Evolutionary conservation across 2,797 vertebrate species (phyloP).

Genomic region (Tenualosa ilisha): DNA sequence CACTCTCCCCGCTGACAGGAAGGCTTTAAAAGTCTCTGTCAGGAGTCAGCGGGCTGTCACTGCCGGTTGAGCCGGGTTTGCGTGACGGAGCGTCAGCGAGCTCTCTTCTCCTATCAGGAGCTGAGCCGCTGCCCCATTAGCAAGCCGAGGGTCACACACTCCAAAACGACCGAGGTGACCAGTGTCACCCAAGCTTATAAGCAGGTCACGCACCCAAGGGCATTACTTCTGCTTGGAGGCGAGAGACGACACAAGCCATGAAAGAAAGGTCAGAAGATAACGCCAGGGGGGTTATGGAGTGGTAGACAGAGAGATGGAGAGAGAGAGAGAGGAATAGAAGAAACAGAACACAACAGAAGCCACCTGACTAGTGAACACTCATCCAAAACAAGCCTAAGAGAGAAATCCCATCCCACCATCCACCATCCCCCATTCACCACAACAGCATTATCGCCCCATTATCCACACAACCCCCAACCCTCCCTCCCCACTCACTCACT

Average conservation of each 20-base stretch:
- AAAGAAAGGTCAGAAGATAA: slow-evolving; percentile 34
- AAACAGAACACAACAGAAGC: slow-evolving; percentile 18
- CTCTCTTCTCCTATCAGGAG: neutral
- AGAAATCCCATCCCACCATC: neutral
- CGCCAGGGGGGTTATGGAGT: slow-evolving; percentile 2
- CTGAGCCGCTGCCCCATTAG: neutral
- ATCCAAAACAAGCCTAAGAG: slow-evolving; percentile 31
- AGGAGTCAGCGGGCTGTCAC: neutral
- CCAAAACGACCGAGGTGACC: slow-evolving; percentile 36
- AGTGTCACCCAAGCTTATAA: slow-evolving; percentile 20
- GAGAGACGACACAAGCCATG: slow-evolving; percentile 30
- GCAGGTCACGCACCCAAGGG: slow-evolving; percentile 33
- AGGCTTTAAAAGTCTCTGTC: neutral
- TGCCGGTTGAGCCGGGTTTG: neutral
- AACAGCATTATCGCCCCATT: neutral
- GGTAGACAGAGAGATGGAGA: neutral
- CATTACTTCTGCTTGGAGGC: slow-evolving; percentile 43
- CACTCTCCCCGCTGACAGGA: neutral
- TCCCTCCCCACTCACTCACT: neutral
- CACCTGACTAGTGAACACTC: slow-evolving; percentile 22
- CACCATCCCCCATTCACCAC: neutral
- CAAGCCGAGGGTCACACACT: slow-evolving; percentile 23
- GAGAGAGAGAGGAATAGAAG: slow-evolving; percentile 15
- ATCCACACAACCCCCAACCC: too few species aligned
- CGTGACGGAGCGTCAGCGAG: too few species aligned